Evolutionary conservation across 2,888 invertebrate genomes (phyloP).

Genomic region (Cyrtodaria siliqua): DNA sequence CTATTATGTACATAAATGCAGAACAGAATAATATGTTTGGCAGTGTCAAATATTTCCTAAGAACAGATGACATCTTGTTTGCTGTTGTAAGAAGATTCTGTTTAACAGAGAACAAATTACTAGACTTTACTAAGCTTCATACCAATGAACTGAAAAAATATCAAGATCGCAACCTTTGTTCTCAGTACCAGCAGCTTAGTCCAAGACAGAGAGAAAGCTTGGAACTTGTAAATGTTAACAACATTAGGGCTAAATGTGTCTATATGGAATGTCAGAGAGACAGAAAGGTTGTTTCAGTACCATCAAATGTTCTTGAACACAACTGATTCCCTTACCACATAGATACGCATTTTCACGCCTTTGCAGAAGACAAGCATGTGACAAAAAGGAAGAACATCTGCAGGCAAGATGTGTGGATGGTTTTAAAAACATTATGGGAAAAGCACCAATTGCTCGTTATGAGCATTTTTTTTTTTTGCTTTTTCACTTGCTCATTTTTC

Average conservation of each 20-base stretch:
- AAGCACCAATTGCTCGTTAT: too few species aligned
- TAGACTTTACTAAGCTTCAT: too few species aligned
- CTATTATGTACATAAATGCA: not conserved
- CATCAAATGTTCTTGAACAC: constrained; percentile 12
- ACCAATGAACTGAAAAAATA: not conserved
- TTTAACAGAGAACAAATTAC: not conserved
- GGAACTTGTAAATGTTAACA: constrained; percentile 7
- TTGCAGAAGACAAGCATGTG: too few species aligned
- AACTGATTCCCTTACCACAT: not conserved
- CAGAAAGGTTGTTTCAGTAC: constrained; percentile 7
- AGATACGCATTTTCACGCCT: too few species aligned
- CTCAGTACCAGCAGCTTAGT: constrained; percentile 4
- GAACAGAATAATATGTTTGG: not conserved
- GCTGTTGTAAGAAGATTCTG: constrained; percentile 10
- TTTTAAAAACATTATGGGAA: too few species aligned
- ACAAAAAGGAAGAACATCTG: too few species aligned
- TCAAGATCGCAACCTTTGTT: constrained; percentile 1
- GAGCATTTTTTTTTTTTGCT: too few species aligned
- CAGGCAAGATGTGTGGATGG: too few species aligned
- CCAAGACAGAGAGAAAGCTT: constrained; percentile 5
- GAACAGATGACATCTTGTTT: constrained; percentile 1
- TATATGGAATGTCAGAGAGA: constrained; percentile 7
- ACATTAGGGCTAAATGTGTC: constrained; percentile 6
- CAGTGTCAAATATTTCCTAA: not conserved
- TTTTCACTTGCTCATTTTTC: too few species aligned